Evolutionary conservation across 2,797 vertebrate species (phyloP).

Genomic region (Leptodactylus fallax): DNA sequence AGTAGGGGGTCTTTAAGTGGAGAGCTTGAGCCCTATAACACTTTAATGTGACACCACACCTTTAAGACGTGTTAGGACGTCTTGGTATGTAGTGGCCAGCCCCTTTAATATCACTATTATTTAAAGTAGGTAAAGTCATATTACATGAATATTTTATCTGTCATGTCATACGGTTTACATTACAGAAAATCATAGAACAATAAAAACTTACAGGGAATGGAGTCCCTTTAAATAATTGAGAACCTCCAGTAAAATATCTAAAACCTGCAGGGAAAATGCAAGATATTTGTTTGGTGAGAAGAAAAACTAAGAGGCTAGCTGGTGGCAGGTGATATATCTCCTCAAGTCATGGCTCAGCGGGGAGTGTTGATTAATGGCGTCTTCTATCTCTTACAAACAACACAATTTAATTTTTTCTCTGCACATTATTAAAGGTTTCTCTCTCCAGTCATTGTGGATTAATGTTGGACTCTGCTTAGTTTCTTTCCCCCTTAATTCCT

Average conservation of each 20-base stretch:
- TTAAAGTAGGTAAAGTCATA: too few species aligned
- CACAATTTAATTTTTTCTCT: conserved; percentile 55
- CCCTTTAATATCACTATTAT: too few species aligned
- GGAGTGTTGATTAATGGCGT: conserved; percentile 51
- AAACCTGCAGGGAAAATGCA: conserved; percentile 19
- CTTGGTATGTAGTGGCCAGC: too few species aligned
- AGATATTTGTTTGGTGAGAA: conserved; percentile 45
- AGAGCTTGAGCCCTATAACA: too few species aligned
- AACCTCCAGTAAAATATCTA: conserved; percentile 8
- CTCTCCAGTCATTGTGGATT: conserved; percentile 33
- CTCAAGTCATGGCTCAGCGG: conserved; percentile 47
- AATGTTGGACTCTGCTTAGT: conserved; percentile 27
- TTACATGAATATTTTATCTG: neutral
- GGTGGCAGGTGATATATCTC: conserved; percentile 58
- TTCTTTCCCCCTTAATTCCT: conserved; percentile 5
- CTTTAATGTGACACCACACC: too few species aligned
- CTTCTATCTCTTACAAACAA: conserved; percentile 46
- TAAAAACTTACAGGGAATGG: neutral
- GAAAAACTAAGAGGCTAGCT: conserved; percentile 25
- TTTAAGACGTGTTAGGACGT: too few species aligned
- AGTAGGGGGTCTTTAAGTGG: too few species aligned
- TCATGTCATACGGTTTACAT: neutral
- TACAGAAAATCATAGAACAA: neutral
- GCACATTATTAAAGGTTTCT: conserved; percentile 56
- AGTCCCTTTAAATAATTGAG: conserved; percentile 40